Evolutionary conservation across 2,797 vertebrate genomes (phyloP).

Genomic region (Sebastes hubbsi): DNA sequence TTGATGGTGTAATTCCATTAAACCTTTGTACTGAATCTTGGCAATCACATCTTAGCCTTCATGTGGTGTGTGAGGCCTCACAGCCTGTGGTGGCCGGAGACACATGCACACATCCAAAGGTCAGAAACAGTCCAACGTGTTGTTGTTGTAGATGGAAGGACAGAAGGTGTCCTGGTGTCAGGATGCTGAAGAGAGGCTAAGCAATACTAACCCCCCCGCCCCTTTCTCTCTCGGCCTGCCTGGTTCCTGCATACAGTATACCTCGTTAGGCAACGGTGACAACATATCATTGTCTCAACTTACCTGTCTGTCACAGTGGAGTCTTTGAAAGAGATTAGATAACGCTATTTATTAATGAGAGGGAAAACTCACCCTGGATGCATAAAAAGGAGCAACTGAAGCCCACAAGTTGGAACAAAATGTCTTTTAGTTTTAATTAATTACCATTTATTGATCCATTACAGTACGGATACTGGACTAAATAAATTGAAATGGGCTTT

Average conservation of each 20-base stretch:
- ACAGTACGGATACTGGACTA: slow-evolving; percentile 20
- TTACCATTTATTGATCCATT: slow-evolving; percentile 23
- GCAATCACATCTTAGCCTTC: slow-evolving; percentile 67
- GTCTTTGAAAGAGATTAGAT: slow-evolving; percentile 35
- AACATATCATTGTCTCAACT: slow-evolving; percentile 81
- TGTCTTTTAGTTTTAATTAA: slow-evolving; percentile 8
- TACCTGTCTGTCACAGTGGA: slow-evolving; percentile 64
- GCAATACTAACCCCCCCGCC: slow-evolving; percentile 77
- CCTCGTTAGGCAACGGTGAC: slow-evolving; percentile 73
- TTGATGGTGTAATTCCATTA: slow-evolving; percentile 46
- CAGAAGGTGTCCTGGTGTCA: slow-evolving; percentile 57
- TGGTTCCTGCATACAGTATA: slow-evolving; percentile 74
- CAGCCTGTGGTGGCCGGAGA: slow-evolving; percentile 36
- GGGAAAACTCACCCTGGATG: slow-evolving; percentile 16
- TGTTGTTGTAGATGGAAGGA: slow-evolving; percentile 29
- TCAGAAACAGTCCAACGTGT: slow-evolving; percentile 28
- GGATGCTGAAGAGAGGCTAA: slow-evolving; percentile 74
- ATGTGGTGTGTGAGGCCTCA: slow-evolving; percentile 45
- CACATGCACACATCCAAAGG: slow-evolving; percentile 53
- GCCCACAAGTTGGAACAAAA: slow-evolving; percentile 32
- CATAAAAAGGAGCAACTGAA: slow-evolving; percentile 39
- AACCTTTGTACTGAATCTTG: slow-evolving; percentile 64
- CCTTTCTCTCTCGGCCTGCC: slow-evolving; percentile 67
- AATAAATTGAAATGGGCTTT: slow-evolving; percentile 39
- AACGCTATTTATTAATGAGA: slow-evolving; percentile 18